These are phyloP conservation scores for Temnothorax curvispinosus DNA, from an alignment of 1,140 invertebrate genomes.

Conservation along the genomic window DNA sequence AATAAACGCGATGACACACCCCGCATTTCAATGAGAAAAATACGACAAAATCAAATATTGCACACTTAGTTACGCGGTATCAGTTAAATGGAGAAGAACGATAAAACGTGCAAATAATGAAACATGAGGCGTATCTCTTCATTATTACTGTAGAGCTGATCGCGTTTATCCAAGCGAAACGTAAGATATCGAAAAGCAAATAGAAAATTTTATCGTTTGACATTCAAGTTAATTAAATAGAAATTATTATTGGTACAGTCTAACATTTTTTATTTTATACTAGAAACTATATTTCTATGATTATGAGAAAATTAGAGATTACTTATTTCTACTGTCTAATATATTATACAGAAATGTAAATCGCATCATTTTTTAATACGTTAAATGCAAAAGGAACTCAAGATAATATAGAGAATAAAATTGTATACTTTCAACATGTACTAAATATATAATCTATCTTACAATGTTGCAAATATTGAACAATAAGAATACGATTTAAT, in stretches of 20 bases:
- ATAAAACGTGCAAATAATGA: constrained; percentile 1
- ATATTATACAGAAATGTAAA: no score
- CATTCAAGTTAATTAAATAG: background rate
- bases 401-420: no score
- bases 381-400: no score
- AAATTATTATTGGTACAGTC: background rate
- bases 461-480: no score
- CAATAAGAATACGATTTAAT: no score
- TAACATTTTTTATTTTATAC: background rate
- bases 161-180: background rate
- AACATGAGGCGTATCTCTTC: constrained; percentile 4
- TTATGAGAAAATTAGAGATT: no score
- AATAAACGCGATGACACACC: background rate
- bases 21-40: background rate
- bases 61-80: background rate
- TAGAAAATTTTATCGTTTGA: background rate
- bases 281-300: no score
- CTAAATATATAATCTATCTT: no score
- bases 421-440: no score
- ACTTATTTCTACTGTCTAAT: no score
- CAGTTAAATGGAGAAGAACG: constrained; percentile 10
- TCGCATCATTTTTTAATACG: no score
- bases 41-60: background rate
- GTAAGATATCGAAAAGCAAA: background rate
- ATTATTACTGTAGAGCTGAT: background rate